These are phyloP conservation scores for Labrus mixtus DNA, from an alignment of 2,113 vertebrate species.

Conservation along the genomic window DNA sequence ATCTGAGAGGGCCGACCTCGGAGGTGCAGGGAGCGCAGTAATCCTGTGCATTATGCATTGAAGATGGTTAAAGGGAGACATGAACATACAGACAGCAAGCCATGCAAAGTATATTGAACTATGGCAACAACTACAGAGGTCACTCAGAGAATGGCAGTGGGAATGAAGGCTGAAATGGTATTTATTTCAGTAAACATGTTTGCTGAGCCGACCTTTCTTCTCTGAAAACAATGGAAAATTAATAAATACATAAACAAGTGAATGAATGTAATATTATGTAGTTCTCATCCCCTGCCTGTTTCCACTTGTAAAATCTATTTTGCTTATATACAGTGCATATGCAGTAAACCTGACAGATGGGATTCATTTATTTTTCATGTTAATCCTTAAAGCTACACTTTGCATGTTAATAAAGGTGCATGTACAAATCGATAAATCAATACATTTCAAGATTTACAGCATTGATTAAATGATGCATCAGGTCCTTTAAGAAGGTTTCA, in stretches of 20 bases:
- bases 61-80: conserved; percentile 29
- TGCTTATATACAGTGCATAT: no score
- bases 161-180: conserved; percentile 24
- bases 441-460: no score
- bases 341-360: no score
- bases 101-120: conserved; percentile 45
- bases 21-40: conserved; percentile 38
- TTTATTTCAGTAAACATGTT: conserved; percentile 13
- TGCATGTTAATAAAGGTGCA: no score
- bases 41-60: conserved; percentile 62
- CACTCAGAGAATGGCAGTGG: conserved; percentile 14
- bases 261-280: no score
- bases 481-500: no score
- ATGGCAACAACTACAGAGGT: conserved; percentile 37
- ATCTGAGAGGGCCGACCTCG: conserved; percentile 31
- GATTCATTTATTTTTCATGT: no score
- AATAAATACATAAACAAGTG: conserved; percentile 13
- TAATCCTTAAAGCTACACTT: no score
- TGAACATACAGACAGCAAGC: conserved; percentile 7
- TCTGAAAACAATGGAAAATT: not conserved
- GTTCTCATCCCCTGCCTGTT: no score
- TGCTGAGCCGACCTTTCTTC: conserved; percentile 1
- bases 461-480: no score
- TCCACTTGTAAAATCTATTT: no score
- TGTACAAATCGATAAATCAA: no score